These are phyloP conservation scores for Podarcis siculus DNA, from an alignment of 2,797 vertebrate species.

Conservation along the genomic window DNA sequence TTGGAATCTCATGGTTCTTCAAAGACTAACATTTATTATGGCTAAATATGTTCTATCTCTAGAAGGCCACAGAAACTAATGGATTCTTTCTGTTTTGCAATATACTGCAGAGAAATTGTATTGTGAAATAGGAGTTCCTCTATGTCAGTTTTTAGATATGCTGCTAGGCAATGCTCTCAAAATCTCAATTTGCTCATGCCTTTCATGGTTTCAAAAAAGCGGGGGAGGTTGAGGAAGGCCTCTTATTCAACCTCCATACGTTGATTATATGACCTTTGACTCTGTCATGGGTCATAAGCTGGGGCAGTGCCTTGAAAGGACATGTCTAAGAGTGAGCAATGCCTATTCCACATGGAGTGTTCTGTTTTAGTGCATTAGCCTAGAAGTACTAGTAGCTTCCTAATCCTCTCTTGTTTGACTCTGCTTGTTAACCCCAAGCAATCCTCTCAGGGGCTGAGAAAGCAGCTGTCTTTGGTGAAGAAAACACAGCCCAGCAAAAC, in stretches of 20 bases:
- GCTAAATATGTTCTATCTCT: not conserved
- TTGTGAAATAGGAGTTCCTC: not conserved
- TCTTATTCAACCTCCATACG: constrained; percentile 12
- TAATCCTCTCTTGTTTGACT: constrained; percentile 72
- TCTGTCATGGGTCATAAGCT: constrained; percentile 35
- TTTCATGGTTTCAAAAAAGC: constrained; percentile 38
- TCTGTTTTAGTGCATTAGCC: constrained; percentile 46
- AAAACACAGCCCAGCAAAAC: constrained; percentile 64
- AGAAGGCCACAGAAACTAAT: not conserved
- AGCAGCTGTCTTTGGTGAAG: constrained; percentile 75
- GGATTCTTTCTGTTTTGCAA: not conserved
- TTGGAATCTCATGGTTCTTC: not conserved
- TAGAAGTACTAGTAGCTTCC: constrained; percentile 67
- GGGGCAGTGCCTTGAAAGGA: constrained; percentile 21
- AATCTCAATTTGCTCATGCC: not conserved
- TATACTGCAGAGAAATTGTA: not conserved
- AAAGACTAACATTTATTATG: not conserved
- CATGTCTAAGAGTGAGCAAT: constrained; percentile 26
- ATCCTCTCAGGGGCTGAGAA: constrained; percentile 71
- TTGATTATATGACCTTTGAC: constrained; percentile 52
- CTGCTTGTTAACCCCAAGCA: constrained; percentile 76
- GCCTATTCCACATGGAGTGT: constrained; percentile 32
- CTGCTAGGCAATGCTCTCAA: constrained; percentile 19
- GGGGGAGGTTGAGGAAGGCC: constrained; percentile 36
- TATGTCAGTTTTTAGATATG: not conserved